Base-by-base conservation (phyloP, 2,888 invertebrate genomes). In the Hartigia nigra region DNA sequence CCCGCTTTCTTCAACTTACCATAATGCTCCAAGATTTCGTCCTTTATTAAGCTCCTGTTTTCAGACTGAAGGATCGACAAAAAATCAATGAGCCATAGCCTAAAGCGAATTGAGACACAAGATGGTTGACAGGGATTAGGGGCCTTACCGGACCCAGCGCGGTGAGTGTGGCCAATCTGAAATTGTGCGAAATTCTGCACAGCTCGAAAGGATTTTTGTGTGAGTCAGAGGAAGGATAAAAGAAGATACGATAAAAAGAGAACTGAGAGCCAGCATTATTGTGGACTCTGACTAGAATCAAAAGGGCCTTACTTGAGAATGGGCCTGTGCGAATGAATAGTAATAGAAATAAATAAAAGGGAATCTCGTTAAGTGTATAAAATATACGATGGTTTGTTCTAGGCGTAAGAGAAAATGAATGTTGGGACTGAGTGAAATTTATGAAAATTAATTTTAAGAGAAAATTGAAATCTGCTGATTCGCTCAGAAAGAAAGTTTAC, bases 81-180 rank as follows among this genome's bases (percentile, higher is more conserved):
- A 87, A 87, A 86, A 86, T 87, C 83, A 86, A 87, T 87, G 87
- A 84, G 82, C 81, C 79, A 77, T 78, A 82, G 81, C 81, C 83
- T 82, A 82, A 81, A 81, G 82, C 84, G 86, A 83, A 87, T 88
- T 87, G 87, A 88, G 87, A 88, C 85, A 84, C 85, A 85, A 85
- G 85, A 86, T 82, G 79, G 80, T 80, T 80, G 80, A 82, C 79
- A 79, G 79, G 81, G 81, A 82, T 82, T 82, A 81, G 78, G 76
- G 74, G 31, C 75, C 34, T 34, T 34, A 34, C 32, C 31, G 31
- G 32, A 5, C 31, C 75, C 77, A n/a, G 74, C 80, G 78, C 82
- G 80, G 75, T 79, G 79, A 79, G 84, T 85, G 87, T 87, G 82
- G 81, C 87, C 83, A 87, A 87, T 87, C 85, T 83, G 81, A 86